Evolutionary conservation across 2,888 invertebrate species (phyloP).

Genomic region (Athalia circularis): DNA sequence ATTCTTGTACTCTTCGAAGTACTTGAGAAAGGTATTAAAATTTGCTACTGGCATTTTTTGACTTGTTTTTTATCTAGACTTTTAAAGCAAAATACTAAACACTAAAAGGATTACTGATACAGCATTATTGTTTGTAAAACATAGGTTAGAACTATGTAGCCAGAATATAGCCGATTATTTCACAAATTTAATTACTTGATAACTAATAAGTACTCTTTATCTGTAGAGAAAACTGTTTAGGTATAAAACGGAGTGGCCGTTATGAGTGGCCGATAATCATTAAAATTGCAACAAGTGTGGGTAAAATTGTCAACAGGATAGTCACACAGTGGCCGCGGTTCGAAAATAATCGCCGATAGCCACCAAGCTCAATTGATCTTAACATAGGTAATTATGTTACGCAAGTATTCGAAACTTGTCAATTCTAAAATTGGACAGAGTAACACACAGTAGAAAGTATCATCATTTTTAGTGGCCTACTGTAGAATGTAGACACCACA

Average conservation of each 20-base stretch:
- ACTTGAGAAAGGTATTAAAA: conserved; percentile 14
- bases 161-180: neutral
- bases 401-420: conserved; percentile 10
- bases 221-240: neutral
- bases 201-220: neutral
- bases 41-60: neutral
- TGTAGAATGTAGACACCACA: no score
- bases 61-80: neutral
- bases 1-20: conserved; percentile 80
- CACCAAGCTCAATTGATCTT: neutral
- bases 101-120: neutral
- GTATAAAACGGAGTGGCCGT: neutral
- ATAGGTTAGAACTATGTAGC: conserved; percentile 15
- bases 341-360: neutral
- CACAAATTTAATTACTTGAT: neutral
- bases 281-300: conserved; percentile 35
- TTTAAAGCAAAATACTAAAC: neutral
- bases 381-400: neutral
- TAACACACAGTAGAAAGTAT: neutral
- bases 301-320: neutral
- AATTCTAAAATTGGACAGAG: neutral
- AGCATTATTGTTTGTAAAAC: neutral
- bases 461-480: no score
- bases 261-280: neutral
- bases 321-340: neutral